These are phyloP conservation scores for Medauroidea extradentata DNA, from an alignment of 1,140 invertebrate species.

Conservation along the genomic window DNA sequence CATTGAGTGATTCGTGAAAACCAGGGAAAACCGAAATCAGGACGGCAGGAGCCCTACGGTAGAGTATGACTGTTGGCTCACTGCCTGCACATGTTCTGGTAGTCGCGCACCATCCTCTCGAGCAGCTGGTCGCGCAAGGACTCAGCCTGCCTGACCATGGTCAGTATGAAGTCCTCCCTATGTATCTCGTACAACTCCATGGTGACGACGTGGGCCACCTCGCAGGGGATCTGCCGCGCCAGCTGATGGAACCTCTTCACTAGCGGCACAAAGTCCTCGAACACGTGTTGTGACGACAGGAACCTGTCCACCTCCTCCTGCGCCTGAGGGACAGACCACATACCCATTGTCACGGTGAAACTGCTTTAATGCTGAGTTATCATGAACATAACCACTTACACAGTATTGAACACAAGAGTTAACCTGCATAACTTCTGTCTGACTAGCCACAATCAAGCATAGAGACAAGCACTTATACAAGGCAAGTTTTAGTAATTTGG, in stretches of 20 bases:
- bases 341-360: too few relatives aligned
- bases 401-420: too few relatives aligned
- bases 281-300: conserved; percentile 56
- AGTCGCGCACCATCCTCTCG: conserved; percentile 68
- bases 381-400: too few relatives aligned
- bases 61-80: conserved; percentile 43
- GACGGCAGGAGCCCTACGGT: too few relatives aligned
- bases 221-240: conserved; percentile 56
- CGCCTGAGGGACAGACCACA: conserved; percentile 33
- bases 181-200: conserved; percentile 85
- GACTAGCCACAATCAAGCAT: too few relatives aligned
- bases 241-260: conserved; percentile 48
- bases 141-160: conserved; percentile 63
- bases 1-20: too few relatives aligned
- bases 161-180: conserved; percentile 70
- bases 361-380: too few relatives aligned
- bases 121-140: conserved; percentile 66
- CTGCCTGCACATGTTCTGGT: conserved; percentile 72
- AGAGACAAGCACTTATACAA: too few relatives aligned
- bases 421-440: too few relatives aligned
- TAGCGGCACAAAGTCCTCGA: conserved; percentile 49
- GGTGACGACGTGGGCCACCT: conserved; percentile 61
- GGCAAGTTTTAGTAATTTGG: too few relatives aligned
- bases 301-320: conserved; percentile 62
- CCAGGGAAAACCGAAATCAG: too few relatives aligned